Base-by-base conservation (phyloP, 2,113 vertebrate genomes). In the Acanthochromis polyacanthus region DNA sequence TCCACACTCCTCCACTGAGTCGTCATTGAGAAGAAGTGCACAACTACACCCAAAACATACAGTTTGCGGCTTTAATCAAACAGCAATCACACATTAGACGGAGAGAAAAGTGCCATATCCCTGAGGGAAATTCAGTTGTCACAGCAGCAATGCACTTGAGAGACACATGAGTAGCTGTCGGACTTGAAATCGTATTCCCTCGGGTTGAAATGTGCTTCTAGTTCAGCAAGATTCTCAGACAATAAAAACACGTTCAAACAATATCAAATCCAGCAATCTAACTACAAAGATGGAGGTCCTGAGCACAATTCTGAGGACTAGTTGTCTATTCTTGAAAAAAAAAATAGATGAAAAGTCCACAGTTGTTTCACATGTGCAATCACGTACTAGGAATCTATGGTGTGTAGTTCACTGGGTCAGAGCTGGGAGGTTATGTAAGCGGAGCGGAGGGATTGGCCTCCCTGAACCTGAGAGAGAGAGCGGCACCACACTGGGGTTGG, bases 351-450 rank as follows among this genome's bases (percentile, higher is more conserved):
- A 78, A 59, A 30, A 60, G 53, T 25, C 43, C 6, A 46, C 0
- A 7, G 79, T 78, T 66, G 45, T 17, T 28, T 69, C 43, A 32
- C 23, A 20, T 17, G n/a, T 80, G 50, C 80, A 77, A 85, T 78
- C 68, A 12, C 9, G 4, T 70, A 67, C 52, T 17, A 1, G 53
- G 76, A 72, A 64, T 77, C 60, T 2, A 61, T 67, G 74, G 79
- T 84, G 82, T 76, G 23, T 79, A 81, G 89, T 82, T 90, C 83
- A 89, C 65, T 76, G 1, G 86, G 89, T 90, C 89, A 88, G 72
- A 57, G 75, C 80, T 75, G 65, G 23, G 70, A 51, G 84, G 79
- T 91, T 90, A 85, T 52, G 74, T 64, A 84, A 86, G 82, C 72
- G 79, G 40, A 79, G 70, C 40, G 40, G 60, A 68, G 70, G 70